Conservation (phyloP, 2,797 vertebrate species). For the Ctenosaura bakeri region DNA sequence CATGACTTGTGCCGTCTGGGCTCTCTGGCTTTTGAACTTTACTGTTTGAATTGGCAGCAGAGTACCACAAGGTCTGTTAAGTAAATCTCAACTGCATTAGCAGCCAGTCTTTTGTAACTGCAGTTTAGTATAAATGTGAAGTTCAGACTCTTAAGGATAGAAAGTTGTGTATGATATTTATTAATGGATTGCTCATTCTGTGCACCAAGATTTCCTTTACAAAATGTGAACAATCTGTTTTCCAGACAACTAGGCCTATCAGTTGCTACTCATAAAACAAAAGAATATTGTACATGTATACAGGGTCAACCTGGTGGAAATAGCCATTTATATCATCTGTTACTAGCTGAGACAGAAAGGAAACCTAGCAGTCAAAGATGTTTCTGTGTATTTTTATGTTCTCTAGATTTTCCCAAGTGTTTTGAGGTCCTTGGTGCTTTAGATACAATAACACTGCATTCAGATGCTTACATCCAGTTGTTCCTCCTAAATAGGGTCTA, state of each 20-base stretch:
- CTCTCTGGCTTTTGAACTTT: conserved; percentile 55
- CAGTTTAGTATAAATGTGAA: conserved; percentile 42
- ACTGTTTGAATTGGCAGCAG: conserved; percentile 51
- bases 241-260: conserved; percentile 24
- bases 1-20: conserved; percentile 33
- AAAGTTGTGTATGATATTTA: neutral
- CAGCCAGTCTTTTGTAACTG: conserved; percentile 39
- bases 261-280: conserved; percentile 46
- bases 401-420: neutral
- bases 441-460: neutral
- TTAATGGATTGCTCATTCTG: conserved; percentile 3
- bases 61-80: conserved; percentile 26
- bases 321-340: conserved; percentile 35
- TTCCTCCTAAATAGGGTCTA: no score
- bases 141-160: conserved; percentile 29
- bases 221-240: conserved; percentile 37
- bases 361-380: conserved; percentile 16
- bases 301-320: conserved; percentile 41
- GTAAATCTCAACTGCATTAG: conserved; percentile 42
- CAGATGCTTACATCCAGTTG: neutral
- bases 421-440: neutral
- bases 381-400: fast-evolving
- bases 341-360: conserved; percentile 23
- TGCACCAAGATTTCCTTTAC: conserved; percentile 31
- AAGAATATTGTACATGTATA: conserved; percentile 26